Evolutionary conservation across 2,888 invertebrate species (phyloP), one percentile per base, ranked within the genome.

Genomic region (Pemphredon lugubris): DNA sequence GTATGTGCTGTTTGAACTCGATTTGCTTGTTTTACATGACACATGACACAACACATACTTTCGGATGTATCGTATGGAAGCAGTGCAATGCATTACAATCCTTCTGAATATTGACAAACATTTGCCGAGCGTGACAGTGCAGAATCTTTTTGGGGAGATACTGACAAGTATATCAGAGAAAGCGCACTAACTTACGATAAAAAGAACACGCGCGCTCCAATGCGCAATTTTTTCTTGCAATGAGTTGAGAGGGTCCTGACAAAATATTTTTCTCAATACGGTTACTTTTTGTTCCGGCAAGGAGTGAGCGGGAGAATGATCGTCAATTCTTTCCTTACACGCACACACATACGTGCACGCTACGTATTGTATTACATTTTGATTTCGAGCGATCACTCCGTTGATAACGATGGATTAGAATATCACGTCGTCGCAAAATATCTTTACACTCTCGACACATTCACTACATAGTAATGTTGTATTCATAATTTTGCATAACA

Each of bases 401-500:
- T 9, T 53, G 4, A 42, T 18, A 34, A 45, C 26, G 39, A n/a
- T 34, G 3, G 6, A 47, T 42, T 26, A 4, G 5, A 50, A 13
- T 48, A 20, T 16, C 26, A 68, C 48, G 50, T 70, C 61, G 61
- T 37, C 55, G 51, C 50, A 63, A 67, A 66, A 64, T 55, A 50
- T 48, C 57, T 65, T 34, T 59, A 81, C 81, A 81, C 75, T 80
- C 78, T 76, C 70, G 72, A 81, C 76, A 81, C 81, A 81, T 74
- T 81, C 76, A 81, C 74, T 72, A 78, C 78, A 81, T 76, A 44
- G 66, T 78, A 76, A 78, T 76, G 54, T 78, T 80, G 50, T 75
- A 71, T 53, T 72, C 69, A 80, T 81, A 58, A 81, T 65, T 81
- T 81, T 72, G 65, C 81, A 74, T 77, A 74, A 78, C 81, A 81